Evolutionary conservation across 2,888 invertebrate species (phyloP), one percentile per base, ranked within the genome.

Genomic region (Baccha elongata): DNA sequence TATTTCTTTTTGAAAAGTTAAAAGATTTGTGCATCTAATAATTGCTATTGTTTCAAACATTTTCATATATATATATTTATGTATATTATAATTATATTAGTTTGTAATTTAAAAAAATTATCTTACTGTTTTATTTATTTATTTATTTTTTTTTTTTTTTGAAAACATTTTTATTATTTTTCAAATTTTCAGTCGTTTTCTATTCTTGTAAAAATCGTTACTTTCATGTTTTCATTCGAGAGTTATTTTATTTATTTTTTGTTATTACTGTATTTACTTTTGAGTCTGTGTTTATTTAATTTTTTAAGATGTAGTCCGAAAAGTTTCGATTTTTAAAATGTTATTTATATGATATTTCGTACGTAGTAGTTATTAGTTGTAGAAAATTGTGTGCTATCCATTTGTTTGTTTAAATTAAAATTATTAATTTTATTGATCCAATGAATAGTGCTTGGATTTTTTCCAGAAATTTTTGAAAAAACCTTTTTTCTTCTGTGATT

Each of bases 401-500:
- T 58, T 60, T 42, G 32, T 60, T 58, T 42, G 26, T 26, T 19
- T 53, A 53, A 55, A 55, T 55, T 40, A 21, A 15, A 15, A 17
- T 17, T 42, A 40, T 40, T 58, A 11, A 23, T 21, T 32, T 85
- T 96, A 96, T 91, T 96, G 96, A 91, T 96, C 96, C 91, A 96
- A 92, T 85, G 96, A 96, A 90, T 96, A 95, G 89, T 96, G 96
- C 86, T 96, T 94, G 86, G 96, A 96, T 88, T 95, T 94, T 91
- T 96, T 96, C 96, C 96, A 97, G 87, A 96, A 94, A 90, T 94
- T 96, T 91, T 96, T 95, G 92, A 97, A 97, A 91, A 97, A 96
- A 85, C 96, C 96, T 91, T 95, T 96, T 90, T 96, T 96, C 91
- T 96, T 96, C 86, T 95, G 95, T 71, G 89, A 87, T 81, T 89